Base-by-base conservation (phyloP, 2,113 vertebrate species). In the Lepisosteus osseus region DNA sequence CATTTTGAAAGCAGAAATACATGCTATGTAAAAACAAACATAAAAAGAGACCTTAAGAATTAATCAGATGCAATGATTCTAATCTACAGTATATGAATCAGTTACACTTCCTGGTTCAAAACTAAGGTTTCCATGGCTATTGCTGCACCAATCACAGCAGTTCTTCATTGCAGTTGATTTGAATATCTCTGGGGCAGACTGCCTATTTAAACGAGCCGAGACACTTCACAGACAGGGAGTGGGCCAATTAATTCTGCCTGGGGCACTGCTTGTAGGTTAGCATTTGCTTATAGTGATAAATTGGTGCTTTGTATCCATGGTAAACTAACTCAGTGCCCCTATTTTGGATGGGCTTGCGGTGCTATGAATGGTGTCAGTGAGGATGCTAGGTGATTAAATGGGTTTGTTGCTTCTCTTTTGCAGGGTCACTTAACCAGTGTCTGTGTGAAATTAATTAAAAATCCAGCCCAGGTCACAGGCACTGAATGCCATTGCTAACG, bases 201-300 rank as follows among this genome's bases (percentile, higher is more conserved):
- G 86, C 86, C 88, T 87, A 89, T 90, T 87, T 84, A 86, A 92
- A 87, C 85, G 83, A 88, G 86, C 87, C 86, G 84, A 90, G 87
- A 88, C 89, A 89, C 89, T 90, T 90, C 87, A 90, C 86, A 90
- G 87, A 85, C 82, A 82, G 88, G 75, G 82, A 90, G 84, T 78
- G 84, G 85, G 90, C 84, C 88, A 92, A 90, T 91, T 91, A 90
- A 90, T 88, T 90, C 83, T 86, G 87, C 89, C 85, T 81, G 83
- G 88, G 90, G 86, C 85, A 76, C 81, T 77, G 86, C 86, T 89
- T 86, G 84, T 77, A 89, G 89, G 88, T 90, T 91, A 90, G 85
- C 82, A 82, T 90, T 90, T 90, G 88, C 88, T 90, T 89, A 89
- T 84, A 84, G 86, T 92, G 89, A 91, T 89, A 90, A 90, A 90